A percentile compares a stretch with the other conserved stretches of the same genome.
These are phyloP conservation scores for Clarias gariepinus DNA, from an alignment of 2,113 vertebrate species.

Conservation along the genomic window DNA sequence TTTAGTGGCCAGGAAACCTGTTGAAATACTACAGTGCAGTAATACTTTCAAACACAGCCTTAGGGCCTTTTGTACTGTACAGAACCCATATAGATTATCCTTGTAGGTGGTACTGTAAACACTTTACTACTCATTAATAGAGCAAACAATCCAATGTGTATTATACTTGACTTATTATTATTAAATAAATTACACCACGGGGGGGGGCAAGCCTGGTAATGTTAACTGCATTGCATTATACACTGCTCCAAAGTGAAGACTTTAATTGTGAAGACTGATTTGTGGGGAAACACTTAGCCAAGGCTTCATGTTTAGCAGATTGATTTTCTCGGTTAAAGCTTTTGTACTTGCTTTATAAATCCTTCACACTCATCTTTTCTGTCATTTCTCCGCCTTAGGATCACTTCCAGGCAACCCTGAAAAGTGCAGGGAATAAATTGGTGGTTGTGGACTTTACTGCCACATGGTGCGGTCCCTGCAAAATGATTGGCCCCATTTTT, in stretches of 20 bases:
- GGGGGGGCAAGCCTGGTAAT: no score
- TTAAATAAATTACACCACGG: no score
- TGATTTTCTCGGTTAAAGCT: neutral
- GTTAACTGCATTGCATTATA: neutral
- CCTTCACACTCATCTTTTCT: neutral
- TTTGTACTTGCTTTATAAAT: neutral
- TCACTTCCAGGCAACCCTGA: slow-evolving; percentile 68
- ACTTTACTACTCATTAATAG: neutral
- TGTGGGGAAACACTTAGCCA: neutral
- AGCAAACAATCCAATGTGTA: neutral
- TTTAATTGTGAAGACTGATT: no score
- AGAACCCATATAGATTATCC: neutral
- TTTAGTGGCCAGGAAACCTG: neutral
- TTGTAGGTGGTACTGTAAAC: neutral
- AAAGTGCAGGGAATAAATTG: slow-evolving; percentile 73
- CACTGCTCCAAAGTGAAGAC: neutral
- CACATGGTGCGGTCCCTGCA: slow-evolving; percentile 89
- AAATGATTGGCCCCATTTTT: slow-evolving; percentile 77
- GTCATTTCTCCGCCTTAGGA: slow-evolving; percentile 59
- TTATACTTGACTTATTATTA: neutral
- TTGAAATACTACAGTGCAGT: neutral
- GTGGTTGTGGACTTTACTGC: slow-evolving; percentile 90
- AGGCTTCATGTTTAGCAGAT: neutral
- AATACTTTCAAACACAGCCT: neutral
- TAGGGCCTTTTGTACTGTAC: neutral